phyloP scores from a whole-genome alignment of 2,797 vertebrate species.

The Mormyrus proboscirostris region DNA sequence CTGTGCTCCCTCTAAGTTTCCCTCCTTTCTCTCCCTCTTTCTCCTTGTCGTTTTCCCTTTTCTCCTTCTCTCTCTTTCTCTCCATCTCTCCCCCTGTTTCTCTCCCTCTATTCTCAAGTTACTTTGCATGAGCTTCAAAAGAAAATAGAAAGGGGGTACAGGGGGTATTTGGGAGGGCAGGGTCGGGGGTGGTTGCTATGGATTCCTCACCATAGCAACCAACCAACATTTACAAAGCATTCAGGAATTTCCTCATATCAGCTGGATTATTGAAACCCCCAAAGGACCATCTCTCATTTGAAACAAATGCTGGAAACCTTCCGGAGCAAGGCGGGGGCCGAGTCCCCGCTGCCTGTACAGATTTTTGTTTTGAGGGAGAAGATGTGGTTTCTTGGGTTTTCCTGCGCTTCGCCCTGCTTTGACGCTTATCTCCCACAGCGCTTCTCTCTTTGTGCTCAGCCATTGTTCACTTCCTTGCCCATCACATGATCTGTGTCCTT shows the following conservation, averaged over 20 bases:
- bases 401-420: neutral
- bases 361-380: conserved; percentile 27
- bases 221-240: conserved; percentile 78
- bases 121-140: conserved; percentile 59
- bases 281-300: conserved; percentile 50
- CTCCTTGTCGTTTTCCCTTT: neutral
- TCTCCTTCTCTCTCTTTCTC: conserved; percentile 27
- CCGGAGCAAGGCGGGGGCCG: conserved; percentile 46
- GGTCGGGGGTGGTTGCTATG: conserved; percentile 67
- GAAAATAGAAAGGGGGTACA: conserved; percentile 24
- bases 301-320: conserved; percentile 63
- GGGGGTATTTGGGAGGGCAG: conserved; percentile 37
- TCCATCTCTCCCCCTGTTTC: conserved; percentile 42
- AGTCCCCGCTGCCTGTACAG: conserved; percentile 48
- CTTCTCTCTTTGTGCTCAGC: neutral
- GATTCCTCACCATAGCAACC: conserved; percentile 73
- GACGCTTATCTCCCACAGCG: conserved; percentile 7
- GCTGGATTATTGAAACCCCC: conserved; percentile 75
- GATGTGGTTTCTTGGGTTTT: conserved; percentile 23
- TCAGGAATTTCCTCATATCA: conserved; percentile 80
- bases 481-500: neutral
- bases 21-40: conserved; percentile 25
- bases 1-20: conserved; percentile 19
- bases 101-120: conserved; percentile 51
- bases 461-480: neutral